These are phyloP conservation scores for Manis pentadactyla DNA, from an alignment of 2,797 vertebrate genomes.

Conservation along the genomic window DNA sequence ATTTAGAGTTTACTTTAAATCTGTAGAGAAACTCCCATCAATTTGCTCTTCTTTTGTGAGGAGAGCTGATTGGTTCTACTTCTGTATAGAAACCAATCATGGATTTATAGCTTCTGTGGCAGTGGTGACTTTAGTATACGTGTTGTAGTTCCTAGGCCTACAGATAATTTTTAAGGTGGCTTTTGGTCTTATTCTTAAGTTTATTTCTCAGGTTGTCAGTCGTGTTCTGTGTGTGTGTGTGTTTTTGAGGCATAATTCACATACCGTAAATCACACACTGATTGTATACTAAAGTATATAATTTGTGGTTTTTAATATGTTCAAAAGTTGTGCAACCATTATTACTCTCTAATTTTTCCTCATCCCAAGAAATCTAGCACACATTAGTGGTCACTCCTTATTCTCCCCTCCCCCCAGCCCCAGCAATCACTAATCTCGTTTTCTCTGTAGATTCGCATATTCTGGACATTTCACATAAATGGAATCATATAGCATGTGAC, in stretches of 20 bases:
- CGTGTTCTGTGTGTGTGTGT: background rate
- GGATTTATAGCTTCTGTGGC: background rate
- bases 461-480: no score
- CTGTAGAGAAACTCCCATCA: background rate
- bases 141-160: background rate
- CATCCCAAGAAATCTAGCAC: background rate
- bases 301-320: background rate
- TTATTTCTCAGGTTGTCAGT: background rate
- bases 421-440: no score
- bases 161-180: background rate
- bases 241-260: background rate
- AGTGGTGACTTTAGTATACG: background rate
- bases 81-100: background rate
- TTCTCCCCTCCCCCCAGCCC: no score
- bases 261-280: background rate
- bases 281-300: background rate
- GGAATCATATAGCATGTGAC: no score
- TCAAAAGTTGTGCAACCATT: background rate
- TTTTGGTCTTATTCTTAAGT: background rate
- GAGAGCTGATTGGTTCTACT: background rate
- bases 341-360: background rate
- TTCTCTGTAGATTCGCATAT: no score
- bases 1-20: background rate
- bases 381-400: background rate
- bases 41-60: background rate